These are phyloP conservation scores for Stramonita haemastoma DNA, from an alignment of 2,888 invertebrate genomes.

Conservation along the genomic window DNA sequence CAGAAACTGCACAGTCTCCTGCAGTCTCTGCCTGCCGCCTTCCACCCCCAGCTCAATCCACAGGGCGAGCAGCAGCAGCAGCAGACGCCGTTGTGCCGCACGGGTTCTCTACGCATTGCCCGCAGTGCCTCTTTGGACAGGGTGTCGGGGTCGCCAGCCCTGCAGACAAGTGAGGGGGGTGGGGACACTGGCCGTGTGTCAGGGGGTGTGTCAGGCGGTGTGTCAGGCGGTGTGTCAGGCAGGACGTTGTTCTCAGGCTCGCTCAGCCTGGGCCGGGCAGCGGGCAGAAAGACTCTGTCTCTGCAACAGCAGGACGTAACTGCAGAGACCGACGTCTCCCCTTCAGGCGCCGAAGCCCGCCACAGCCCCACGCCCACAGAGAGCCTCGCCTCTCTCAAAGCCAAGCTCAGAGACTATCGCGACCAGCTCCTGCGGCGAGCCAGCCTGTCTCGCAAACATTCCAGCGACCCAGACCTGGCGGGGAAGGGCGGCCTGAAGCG, in stretches of 20 bases:
- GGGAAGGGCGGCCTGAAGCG: conserved; percentile 53
- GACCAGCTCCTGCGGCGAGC: conserved; percentile 58
- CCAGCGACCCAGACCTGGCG: conserved; percentile 15
- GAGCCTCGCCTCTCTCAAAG: conserved; percentile 64
- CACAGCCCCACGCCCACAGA: conserved; percentile 39
- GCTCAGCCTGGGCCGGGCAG: conserved; percentile 29
- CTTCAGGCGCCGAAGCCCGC: not conserved
- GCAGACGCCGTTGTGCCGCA: conserved; percentile 27
- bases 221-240: not conserved
- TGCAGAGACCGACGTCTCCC: not conserved
- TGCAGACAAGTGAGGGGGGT: not conserved
- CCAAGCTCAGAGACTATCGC: conserved; percentile 67
- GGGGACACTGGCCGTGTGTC: no score
- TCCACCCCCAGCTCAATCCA: conserved; percentile 45
- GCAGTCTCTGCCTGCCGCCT: conserved; percentile 59
- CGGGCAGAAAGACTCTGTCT: conserved; percentile 23
- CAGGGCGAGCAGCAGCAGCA: not conserved
- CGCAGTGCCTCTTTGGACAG: conserved; percentile 51
- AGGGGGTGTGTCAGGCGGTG: not conserved
- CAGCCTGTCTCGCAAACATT: conserved; percentile 43
- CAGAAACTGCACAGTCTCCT: conserved; percentile 67
- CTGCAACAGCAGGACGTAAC: not conserved
- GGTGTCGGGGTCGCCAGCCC: not conserved
- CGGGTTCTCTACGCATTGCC: conserved; percentile 48
- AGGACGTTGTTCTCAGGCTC: conserved; percentile 35